These are phyloP conservation scores for Pelusios castaneus DNA, from an alignment of 2,113 vertebrate genomes.

Conservation along the genomic window DNA sequence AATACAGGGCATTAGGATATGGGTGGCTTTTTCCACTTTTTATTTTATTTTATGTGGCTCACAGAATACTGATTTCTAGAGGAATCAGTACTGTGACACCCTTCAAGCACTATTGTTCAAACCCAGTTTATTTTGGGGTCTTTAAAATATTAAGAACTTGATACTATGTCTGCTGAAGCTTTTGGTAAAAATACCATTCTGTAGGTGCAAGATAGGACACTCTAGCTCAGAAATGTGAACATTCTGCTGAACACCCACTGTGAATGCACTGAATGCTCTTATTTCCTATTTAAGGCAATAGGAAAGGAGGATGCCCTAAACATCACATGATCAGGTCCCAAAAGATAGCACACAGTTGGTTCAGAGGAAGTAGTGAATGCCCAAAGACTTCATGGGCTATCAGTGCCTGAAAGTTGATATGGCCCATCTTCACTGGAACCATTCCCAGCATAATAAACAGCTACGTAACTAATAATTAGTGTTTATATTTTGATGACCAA, in stretches of 20 bases:
- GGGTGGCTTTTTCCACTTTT: neutral
- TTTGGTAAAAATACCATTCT: neutral
- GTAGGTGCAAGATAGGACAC: neutral
- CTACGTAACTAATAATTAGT: neutral
- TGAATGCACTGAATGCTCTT: neutral
- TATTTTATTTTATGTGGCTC: neutral
- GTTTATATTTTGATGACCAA: neutral
- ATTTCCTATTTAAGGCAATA: neutral
- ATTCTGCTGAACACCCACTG: neutral
- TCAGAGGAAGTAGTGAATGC: neutral
- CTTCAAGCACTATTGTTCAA: neutral
- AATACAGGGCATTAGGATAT: neutral
- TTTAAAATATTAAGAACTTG: neutral
- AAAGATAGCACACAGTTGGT: neutral
- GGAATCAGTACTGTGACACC: neutral
- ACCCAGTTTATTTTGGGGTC: neutral
- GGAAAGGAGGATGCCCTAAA: neutral
- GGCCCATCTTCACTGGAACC: neutral
- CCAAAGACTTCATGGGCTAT: neutral
- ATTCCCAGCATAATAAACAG: neutral
- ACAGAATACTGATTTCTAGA: neutral
- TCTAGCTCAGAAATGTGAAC: neutral
- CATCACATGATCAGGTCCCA: neutral
- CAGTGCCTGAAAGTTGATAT: neutral
- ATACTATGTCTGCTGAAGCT: neutral